Conservation (phyloP, 2,888 invertebrate genomes). For the Meganola albula region DNA sequence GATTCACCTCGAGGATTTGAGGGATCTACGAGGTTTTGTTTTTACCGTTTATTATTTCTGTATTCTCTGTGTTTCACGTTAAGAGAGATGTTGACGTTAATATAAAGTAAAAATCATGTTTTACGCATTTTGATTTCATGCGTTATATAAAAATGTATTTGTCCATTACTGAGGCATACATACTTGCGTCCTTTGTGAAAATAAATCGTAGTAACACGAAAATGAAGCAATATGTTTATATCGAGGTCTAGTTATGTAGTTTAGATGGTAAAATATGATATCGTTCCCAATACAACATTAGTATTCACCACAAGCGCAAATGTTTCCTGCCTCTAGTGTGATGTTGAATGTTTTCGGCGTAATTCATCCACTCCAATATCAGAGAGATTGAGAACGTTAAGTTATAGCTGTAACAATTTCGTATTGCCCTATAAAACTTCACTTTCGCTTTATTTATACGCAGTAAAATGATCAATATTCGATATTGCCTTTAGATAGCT, state of each 20-base stretch:
- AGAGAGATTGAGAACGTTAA: slow-evolving; percentile 64
- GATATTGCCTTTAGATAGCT: slow-evolving; percentile 55
- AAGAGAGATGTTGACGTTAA: no score
- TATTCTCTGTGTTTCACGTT: no score
- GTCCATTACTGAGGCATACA: no score
- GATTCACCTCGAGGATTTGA: slow-evolving; percentile 64
- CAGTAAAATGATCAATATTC: slow-evolving; percentile 72
- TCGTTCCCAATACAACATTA: slow-evolving; percentile 44
- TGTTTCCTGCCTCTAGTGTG: slow-evolving; percentile 37
- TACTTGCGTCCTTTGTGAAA: no score
- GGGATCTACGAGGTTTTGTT: slow-evolving; percentile 61
- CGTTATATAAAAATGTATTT: slow-evolving; percentile 11
- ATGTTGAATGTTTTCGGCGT: slow-evolving; percentile 53
- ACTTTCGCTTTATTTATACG: slow-evolving; percentile 72
- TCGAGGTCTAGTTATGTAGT: slow-evolving; percentile 27
- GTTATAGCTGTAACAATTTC: slow-evolving; percentile 73
- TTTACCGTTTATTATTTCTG: slow-evolving; percentile 53
- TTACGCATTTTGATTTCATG: slow-evolving; percentile 16
- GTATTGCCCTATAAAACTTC: slow-evolving; percentile 72
- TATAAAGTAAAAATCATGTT: no score
- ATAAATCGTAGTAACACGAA: no score
- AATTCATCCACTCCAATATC: slow-evolving; percentile 71
- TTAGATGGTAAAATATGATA: slow-evolving; percentile 40
- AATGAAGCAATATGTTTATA: slow-evolving; percentile 14
- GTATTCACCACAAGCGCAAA: slow-evolving; percentile 45